These are phyloP conservation scores for Rhopilema esculentum DNA, from an alignment of 30 jellyfish, hydroid and myxozoan genomes.

Conservation along the genomic window DNA sequence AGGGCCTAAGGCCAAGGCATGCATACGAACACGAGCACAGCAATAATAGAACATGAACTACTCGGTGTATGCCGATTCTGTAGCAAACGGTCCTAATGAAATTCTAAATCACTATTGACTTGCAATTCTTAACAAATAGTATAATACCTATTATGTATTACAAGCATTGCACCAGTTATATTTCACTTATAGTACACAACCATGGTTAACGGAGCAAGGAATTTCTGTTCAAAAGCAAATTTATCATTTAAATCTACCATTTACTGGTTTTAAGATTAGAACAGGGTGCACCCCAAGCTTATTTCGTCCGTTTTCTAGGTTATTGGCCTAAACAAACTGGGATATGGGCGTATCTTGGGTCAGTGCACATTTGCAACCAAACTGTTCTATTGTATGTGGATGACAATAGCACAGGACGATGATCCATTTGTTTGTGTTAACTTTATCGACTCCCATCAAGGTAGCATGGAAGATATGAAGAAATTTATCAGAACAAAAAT, in stretches of 20 bases:
- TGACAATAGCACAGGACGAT: constrained; percentile 60
- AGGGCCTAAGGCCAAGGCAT: too few relatives aligned
- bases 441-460: constrained; percentile 31
- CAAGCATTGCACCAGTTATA: too few relatives aligned
- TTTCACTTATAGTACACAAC: too few relatives aligned
- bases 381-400: constrained; percentile 77
- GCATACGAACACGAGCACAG: too few relatives aligned
- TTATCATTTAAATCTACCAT: neutral
- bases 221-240: too few relatives aligned
- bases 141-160: too few relatives aligned
- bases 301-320: constrained; percentile 32
- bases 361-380: constrained; percentile 76
- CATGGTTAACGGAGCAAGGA: too few relatives aligned
- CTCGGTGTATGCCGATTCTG: too few relatives aligned
- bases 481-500: constrained; percentile 54
- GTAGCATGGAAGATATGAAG: neutral
- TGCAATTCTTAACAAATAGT: too few relatives aligned
- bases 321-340: constrained; percentile 60
- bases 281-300: neutral
- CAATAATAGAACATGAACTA: too few relatives aligned
- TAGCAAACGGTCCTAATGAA: too few relatives aligned
- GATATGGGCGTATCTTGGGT: constrained; percentile 74
- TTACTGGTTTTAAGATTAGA: neutral
- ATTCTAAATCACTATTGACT: too few relatives aligned
- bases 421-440: constrained; percentile 69